Base-by-base conservation (phyloP, 2,888 invertebrate species). In the Drosophila neotestacea region DNA sequence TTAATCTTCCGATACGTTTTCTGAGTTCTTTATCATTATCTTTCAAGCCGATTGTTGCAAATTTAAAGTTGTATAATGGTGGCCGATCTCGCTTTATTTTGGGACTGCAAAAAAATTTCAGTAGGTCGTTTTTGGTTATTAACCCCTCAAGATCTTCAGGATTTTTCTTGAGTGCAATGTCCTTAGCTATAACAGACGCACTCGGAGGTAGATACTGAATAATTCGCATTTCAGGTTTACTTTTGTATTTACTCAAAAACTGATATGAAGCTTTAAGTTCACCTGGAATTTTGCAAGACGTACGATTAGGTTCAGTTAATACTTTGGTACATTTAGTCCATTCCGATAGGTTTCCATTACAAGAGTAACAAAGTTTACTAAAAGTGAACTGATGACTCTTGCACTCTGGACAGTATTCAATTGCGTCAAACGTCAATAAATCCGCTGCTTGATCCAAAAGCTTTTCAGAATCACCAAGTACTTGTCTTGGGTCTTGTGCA, bases 241-340 rank as follows among this genome's bases (percentile, higher is more conserved):
- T 94, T 81, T 95, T 95, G 81, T 94, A 95, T 36, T 93, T 93
- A 54, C 94, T 93, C 90, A 97, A 93, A 66, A 95, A 94, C 0
- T 93, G 63, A 77, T 94, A 93, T 0, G 93, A 76, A 41, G 94
- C 93, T 77, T 94, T 94, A 16, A 95, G 93, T 0, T 94, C 93
- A 0, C 92, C 85, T 0, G 98, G 96, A 13, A 98, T 92, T 79
- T 93, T 93, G 91, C 98, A 96, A 6, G 95, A 92, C 6, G 89
- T 93, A 66, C 98, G 94, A 72, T 95, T 93, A 0, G 99, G 99
- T 44, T 95, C 94, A 81, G 95, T 95, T 0, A 95, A 94, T 4
- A 95, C 91, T 83, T 95, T 94, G 60, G 94, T 94, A 92, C 99
- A 99, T 92, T 97, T 97, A 0, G 97, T 96, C 98, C 98, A 99